phyloP scores from a whole-genome alignment of 2,888 invertebrate species.

The Megaustenia siamemsis region DNA sequence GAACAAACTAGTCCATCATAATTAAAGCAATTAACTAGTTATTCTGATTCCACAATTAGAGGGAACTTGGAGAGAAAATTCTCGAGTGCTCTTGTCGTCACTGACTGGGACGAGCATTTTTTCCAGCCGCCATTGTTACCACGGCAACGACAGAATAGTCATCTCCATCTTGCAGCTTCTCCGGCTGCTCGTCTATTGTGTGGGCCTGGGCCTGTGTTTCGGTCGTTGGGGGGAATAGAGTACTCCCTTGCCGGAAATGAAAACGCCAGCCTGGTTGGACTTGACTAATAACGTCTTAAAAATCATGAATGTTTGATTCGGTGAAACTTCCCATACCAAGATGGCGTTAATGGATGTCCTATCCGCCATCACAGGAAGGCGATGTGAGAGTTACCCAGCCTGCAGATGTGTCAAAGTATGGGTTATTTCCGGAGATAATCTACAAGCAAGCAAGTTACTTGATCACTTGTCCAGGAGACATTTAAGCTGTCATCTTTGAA shows the following conservation, averaged over 20 bases:
- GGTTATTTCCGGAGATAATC: no score
- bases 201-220: not conserved
- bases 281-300: not conserved
- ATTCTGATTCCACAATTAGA: slow-evolving; percentile 50
- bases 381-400: no score
- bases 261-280: not conserved
- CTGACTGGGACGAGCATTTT: slow-evolving; percentile 1
- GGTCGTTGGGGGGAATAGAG: not conserved
- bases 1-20: slow-evolving; percentile 36
- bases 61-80: slow-evolving; percentile 30
- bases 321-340: not conserved
- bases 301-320: slow-evolving; percentile 23
- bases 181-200: slow-evolving; percentile 2
- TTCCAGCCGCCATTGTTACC: slow-evolving; percentile 15
- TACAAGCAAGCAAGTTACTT: no score
- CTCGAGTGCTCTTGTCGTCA: slow-evolving; percentile 18
- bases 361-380: not conserved
- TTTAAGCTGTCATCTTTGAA: no score
- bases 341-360: not conserved
- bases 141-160: not conserved
- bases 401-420: no score
- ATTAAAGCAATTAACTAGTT: slow-evolving; percentile 50
- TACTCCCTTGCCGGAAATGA: slow-evolving; percentile 11
- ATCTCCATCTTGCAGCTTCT: not conserved
- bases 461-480: no score